phyloP scores from a whole-genome alignment of 2,797 vertebrate genomes.

The Lepilemur ruficaudatus region DNA sequence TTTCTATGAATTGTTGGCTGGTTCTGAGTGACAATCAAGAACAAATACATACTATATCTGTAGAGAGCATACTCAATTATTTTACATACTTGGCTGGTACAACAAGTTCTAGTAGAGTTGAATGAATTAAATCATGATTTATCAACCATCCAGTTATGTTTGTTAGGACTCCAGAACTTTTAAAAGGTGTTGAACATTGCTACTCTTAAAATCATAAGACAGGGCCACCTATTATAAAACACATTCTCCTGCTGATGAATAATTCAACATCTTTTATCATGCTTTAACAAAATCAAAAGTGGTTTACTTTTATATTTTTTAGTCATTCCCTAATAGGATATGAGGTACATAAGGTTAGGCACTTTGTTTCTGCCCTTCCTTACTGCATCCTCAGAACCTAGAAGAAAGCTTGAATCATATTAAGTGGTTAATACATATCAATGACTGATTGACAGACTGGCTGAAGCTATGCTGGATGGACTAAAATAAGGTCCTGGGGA shows the following conservation, averaged over 20 bases:
- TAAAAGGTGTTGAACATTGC: not conserved
- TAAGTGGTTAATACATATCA: not conserved
- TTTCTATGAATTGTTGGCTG: not conserved
- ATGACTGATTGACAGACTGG: not conserved
- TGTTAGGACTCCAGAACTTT: not conserved
- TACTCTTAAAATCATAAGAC: not conserved
- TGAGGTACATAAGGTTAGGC: not conserved
- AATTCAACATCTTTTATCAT: not conserved
- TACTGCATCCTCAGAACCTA: not conserved
- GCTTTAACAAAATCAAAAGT: not conserved
- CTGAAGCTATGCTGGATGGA: not conserved
- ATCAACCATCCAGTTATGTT: not conserved
- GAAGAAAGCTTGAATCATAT: not conserved
- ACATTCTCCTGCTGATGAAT: not conserved
- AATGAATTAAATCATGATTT: not conserved
- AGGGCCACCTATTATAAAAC: not conserved
- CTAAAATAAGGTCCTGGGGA: not conserved
- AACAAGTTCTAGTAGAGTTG: not conserved
- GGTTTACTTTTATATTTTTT: not conserved
- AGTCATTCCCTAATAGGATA: not conserved
- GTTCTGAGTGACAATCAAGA: not conserved
- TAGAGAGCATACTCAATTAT: not conserved
- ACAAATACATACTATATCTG: not conserved
- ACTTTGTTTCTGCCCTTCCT: not conserved
- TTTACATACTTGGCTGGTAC: not conserved